Base-by-base conservation (phyloP, 2,113 vertebrate species). In the Ailurus styani region DNA sequence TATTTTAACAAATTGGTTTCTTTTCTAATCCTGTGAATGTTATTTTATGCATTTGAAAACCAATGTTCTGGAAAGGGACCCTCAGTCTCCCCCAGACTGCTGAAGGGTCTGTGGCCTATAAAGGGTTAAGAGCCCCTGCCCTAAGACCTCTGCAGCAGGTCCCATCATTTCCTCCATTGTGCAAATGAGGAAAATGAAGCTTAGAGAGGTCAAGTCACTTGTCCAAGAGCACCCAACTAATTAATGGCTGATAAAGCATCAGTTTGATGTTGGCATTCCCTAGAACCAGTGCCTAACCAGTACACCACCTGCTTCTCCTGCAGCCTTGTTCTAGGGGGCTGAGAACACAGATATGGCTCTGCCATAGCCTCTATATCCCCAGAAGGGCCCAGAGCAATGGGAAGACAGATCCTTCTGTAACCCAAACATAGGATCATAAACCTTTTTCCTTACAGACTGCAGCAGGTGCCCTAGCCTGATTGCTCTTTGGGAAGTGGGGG, bases 101-200 rank as follows among this genome's bases (percentile, higher is more conserved):
- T 18, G 11, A 47, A 64, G 62, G 37, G 17, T 29, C 85, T 4
- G 0, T 0, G 2, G 88, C 14, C 3, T 0, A 3, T 6, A n/a
- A 31, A 68, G n/a, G 25, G 54, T 31, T 37, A 45, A 40, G 62
- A 31, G 13, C 50, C 34, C 27, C 23, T 37, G 5, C 2, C 55
- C 91, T 34, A 47, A 70, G 68, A 50, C 40, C 54, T 42, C 86
- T 64, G 52, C 21, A 9, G 21, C 20, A 18, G 13, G 13, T 27
- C 13, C 72, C 23, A 4, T 42, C 29, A 5, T 52, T 92, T 66
- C 70, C 60, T 62, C 25, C 17, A 29, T 55, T 94, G 72, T 15
- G 7, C 55, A 64, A 14, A 18, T 70, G 55, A 85, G 34, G 87
- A 95, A 45, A 79, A 21, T 0, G 47, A 83, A 27, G 47, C 34